Evolutionary conservation across 2,888 invertebrate species (phyloP), one percentile per base, ranked within the genome.

Genomic region (Xanthostigma xanthostigma): DNA sequence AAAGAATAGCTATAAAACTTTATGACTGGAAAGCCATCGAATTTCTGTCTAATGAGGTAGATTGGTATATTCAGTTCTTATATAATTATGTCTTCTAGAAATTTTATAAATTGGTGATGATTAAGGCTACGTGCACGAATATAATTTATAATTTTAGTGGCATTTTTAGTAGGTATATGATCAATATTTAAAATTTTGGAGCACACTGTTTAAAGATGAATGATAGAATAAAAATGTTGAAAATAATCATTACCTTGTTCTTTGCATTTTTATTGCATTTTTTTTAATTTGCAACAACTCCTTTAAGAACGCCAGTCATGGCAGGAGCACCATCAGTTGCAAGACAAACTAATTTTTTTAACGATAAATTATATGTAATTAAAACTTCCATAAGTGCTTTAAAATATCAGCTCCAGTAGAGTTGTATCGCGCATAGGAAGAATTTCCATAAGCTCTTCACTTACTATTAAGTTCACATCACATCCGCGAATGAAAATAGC

Each of bases 41-140:
- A 53, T 49, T 51, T 55, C 51, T 44, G 51, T 53, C 49, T 53
- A 53, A 50, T 55, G 51, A 35, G 53, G 53, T 46, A 54, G 45
- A 50, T 51, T 48, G 39, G 49, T 49, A 45, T 53, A 53, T 49
- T 53, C 53, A 51, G 51, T 51, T 53, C 49, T 51, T 36, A n/a
- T n/a, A n/a, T n/a, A n/a, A n/a, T n/a, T n/a, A 54, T 41, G 45
- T 52, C 52, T 45, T 50, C 46, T 44, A 55, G 44, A 45, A 56
- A 53, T 41, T 45, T 35, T 44, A 49, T 12, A 52, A 56, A 53
- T 41, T 55, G 53, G 37, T 53, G 53, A 49, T 52, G 53, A 50
- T 54, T 53, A 41, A 50, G 53, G 39, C 48, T 49, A 51, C 50
- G 54, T 44, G 52, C 52, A 36, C 52, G 51, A 50, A 54, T 51